These are phyloP conservation scores for Mormyrops boulengeri DNA, from an alignment of 2,797 vertebrate species.

Conservation along the genomic window DNA sequence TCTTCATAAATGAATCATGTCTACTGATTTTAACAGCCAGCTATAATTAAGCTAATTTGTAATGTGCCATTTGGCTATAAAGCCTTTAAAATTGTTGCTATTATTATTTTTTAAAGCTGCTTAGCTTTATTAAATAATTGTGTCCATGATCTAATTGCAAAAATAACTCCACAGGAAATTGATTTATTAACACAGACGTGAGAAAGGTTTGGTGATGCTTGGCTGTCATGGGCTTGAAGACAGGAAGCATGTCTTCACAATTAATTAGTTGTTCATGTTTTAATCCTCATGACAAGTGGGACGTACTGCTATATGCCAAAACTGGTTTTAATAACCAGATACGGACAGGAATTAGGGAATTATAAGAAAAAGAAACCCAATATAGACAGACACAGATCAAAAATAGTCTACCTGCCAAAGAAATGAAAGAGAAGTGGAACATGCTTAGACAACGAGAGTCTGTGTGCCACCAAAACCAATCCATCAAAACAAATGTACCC, in stretches of 20 bases:
- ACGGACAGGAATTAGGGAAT: constrained; percentile 57
- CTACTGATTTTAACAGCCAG: neutral
- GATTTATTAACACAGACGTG: constrained; percentile 36
- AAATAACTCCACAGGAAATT: constrained; percentile 16
- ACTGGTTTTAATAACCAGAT: constrained; percentile 47
- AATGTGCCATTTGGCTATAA: neutral
- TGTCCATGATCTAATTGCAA: constrained; percentile 7
- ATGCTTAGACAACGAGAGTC: constrained; percentile 39
- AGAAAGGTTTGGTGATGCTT: constrained; percentile 48
- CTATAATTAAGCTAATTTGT: constrained; percentile 12
- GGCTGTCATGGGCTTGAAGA: constrained; percentile 37
- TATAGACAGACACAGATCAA: constrained; percentile 44
- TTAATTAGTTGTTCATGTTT: constrained; percentile 40
- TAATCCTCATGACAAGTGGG: constrained; percentile 34
- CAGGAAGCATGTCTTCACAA: constrained; percentile 35
- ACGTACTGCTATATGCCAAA: constrained; percentile 32
- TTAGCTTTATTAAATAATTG: constrained; percentile 23
- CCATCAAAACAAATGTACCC: constrained; percentile 54
- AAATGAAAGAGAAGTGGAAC: constrained; percentile 24
- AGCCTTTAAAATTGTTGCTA: constrained; percentile 29
- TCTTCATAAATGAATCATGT: neutral
- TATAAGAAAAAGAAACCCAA: constrained; percentile 55
- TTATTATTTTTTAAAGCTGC: constrained; percentile 21
- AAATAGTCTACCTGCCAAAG: constrained; percentile 41
- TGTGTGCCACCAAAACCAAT: constrained; percentile 63